A percentile compares a stretch with the other conserved stretches of the same genome.
phyloP scores from a whole-genome alignment of 2,888 invertebrate species.

The Drosophila mimica region DNA sequence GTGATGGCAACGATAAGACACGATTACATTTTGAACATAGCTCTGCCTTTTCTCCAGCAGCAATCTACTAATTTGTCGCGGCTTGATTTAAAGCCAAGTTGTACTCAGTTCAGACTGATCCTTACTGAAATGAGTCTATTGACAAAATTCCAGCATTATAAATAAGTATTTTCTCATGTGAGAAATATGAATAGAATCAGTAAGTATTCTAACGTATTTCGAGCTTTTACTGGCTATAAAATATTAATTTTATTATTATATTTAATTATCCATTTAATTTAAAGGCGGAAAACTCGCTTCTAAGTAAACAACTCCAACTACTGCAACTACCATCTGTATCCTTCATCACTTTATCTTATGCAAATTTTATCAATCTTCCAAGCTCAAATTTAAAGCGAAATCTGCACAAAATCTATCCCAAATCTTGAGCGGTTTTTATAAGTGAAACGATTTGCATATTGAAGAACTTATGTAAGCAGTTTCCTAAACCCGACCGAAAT shows the following conservation, averaged over 20 bases:
- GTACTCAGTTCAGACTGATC: neutral
- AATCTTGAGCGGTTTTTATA: slow-evolving; percentile 40
- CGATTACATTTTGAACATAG: slow-evolving; percentile 9
- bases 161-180: neutral
- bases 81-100: neutral
- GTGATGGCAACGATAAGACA: slow-evolving; percentile 56
- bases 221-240: neutral
- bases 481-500: slow-evolving; percentile 22
- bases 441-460: slow-evolving; percentile 48
- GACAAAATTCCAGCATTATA: neutral
- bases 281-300: neutral
- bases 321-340: neutral
- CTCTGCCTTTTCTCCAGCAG: slow-evolving; percentile 5
- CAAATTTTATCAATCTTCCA: neutral
- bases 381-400: neutral
- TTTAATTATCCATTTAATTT: neutral
- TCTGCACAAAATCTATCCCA: slow-evolving; percentile 2
- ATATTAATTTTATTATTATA: neutral
- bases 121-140: neutral
- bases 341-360: neutral
- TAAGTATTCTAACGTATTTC: neutral
- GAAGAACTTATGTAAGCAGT: slow-evolving; percentile 49
- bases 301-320: neutral
- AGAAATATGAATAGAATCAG: neutral
- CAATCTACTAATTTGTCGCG: slow-evolving; percentile 39